Evolutionary conservation across 2,113 vertebrate genomes (phyloP), one percentile per base, ranked within the genome.

Genomic region (Hylia prasina): DNA sequence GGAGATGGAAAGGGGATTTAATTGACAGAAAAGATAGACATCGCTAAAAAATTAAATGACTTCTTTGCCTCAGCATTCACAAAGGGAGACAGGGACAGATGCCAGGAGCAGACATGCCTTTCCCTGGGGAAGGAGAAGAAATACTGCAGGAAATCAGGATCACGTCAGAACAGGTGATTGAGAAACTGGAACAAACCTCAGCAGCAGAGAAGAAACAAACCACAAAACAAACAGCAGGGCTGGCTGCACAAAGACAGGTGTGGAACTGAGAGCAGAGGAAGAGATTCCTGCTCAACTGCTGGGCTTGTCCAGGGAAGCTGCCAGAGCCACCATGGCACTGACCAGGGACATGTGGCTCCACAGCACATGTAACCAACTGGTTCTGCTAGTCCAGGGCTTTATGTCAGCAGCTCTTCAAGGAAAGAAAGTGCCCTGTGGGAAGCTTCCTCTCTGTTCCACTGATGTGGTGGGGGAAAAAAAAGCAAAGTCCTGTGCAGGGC

Each of bases 21-120:
- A 95, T 93, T 95, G 95, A 95, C 95, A 95, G 96, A 97, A 89
- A 95, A 96, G 94, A 94, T 86, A 95, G 95, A 95, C 91, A 91
- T 86, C 96, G 90, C 93, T 97, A 87, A 97, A 97, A 97, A 97
- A 97, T 97, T 96, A 94, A 97, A 95, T 95, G 63, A 70, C 93
- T 96, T 96, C 92, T 96, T 95, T 96, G 92, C 95, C 76, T 97
- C 66, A 69, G 93, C 94, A 78, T 97, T 97, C 91, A 94, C 94
- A 94, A 96, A 90, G 81, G 88, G 95, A 69, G 72, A 88, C 72
- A 87, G 33, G 72, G 94, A 94, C 61, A 95, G 96, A 95, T 95
- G 96, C 95, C 95, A 95, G 90, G 63, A 92, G 92, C 94, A 96
- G 97, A 95, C 95, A 94, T 95, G 95, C 92, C 92, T 95, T 91